Evolutionary conservation across 1,140 invertebrate species (phyloP), one percentile per base, ranked within the genome.

Genomic region (Drosophila suzukii): DNA sequence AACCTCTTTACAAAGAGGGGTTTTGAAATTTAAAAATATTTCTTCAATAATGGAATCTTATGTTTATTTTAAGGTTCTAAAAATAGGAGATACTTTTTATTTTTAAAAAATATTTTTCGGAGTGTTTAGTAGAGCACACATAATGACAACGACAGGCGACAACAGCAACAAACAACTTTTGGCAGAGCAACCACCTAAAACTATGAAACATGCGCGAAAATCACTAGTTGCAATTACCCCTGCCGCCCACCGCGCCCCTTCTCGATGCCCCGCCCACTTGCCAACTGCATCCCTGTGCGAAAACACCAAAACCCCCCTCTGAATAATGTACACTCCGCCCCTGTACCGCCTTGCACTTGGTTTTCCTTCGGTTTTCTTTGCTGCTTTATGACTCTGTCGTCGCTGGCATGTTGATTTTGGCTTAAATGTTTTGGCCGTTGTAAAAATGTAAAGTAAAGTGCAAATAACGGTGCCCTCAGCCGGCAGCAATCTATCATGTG

Each of bases 361-460:
- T 20, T 47, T 57, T 78, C 30, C 32, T 51, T 75, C n/a, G 32
- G 32, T 61, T 74, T 72, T 38, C 71, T 59, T 49, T 27, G 34
- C 50, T 66, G 47, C 51, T 71, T 71, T 71, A 71, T 71, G 68
- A 58, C 65, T 71, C 68, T 71, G 67, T 75, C 59, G 70, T 75
- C 46, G 51, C 47, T 63, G 51, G 60, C 71, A 78, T 86, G 79
- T 88, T 88, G 85, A 86, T 86, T 86, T 88, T 82, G 83, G 79
- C 83, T 83, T 88, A 79, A 88, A 86, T 86, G 83, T 86, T 86
- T 88, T 83, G 78, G 83, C 70, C 58, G 82, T 88, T 82, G 78
- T 88, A 75, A 72, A 85, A 82, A 88, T 85, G 83, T 70, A 76
- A 86, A 86, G 59, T 86, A 88, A 83, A 79, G 83, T 83, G 82